phyloP scores from a whole-genome alignment of 2,888 invertebrate genomes.

The Polyploca ridens region DNA sequence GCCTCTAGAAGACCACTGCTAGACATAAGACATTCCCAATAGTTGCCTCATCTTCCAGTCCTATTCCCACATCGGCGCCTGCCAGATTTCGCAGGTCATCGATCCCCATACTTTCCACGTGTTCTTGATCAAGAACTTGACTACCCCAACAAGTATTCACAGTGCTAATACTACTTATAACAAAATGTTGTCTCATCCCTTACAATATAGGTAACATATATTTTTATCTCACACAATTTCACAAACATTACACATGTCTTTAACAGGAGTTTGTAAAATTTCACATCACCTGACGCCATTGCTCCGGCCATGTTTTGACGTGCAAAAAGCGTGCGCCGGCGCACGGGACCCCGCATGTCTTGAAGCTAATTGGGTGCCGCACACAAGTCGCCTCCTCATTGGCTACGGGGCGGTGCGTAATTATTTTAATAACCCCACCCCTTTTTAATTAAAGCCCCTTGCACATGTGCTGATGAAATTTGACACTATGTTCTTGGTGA shows the following conservation, averaged over 20 bases:
- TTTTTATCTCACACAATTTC: background rate
- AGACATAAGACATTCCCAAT: too few species aligned
- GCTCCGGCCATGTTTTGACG: slow-evolving; percentile 56
- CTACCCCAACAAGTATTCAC: too few species aligned
- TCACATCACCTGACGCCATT: slow-evolving; percentile 40
- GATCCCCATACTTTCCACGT: too few species aligned
- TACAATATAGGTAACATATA: background rate
- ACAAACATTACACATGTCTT: background rate
- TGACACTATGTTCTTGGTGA: background rate
- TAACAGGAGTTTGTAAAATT: slow-evolving; percentile 12
- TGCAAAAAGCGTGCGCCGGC: slow-evolving; percentile 62
- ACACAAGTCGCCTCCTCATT: slow-evolving; percentile 61
- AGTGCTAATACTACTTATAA: background rate
- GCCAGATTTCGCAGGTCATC: too few species aligned
- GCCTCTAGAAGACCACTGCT: too few species aligned
- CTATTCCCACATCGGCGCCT: too few species aligned
- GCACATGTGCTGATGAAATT: background rate
- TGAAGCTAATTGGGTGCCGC: slow-evolving; percentile 73
- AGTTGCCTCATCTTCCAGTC: too few species aligned
- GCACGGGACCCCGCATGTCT: slow-evolving; percentile 55
- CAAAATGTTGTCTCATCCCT: background rate
- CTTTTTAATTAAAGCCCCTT: slow-evolving; percentile 69
- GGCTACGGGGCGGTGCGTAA: slow-evolving; percentile 74
- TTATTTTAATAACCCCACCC: slow-evolving; percentile 81
- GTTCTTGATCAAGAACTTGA: too few species aligned